Conservation (phyloP, 2,113 vertebrate species). For the Rhea pennata region DNA sequence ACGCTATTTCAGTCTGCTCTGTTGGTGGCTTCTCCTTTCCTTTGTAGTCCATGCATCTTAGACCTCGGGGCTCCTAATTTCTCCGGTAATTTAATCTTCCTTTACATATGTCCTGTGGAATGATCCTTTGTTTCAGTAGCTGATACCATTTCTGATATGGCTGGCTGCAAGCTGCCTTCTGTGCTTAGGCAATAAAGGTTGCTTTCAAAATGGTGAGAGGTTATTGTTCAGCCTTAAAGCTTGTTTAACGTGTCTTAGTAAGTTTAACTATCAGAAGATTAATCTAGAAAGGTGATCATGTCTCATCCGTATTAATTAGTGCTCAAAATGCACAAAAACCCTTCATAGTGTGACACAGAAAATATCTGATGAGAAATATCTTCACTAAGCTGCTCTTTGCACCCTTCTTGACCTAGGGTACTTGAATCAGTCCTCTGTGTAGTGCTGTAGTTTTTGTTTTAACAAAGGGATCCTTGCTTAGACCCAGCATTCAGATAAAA, state of each 20-base stretch:
- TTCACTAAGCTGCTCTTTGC: not conserved
- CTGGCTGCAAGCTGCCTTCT: not conserved
- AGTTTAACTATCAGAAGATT: not conserved
- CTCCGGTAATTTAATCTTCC: not conserved
- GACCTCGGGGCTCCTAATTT: too few relatives aligned
- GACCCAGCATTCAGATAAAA: not conserved
- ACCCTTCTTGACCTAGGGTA: not conserved
- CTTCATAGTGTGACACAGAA: not conserved
- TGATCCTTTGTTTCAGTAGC: not conserved
- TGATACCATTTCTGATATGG: not conserved
- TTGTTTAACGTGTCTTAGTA: not conserved
- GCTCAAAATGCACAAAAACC: not conserved
- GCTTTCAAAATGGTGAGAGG: not conserved
- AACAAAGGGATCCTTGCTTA: not conserved
- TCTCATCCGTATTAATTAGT: not conserved
- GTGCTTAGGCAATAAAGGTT: not conserved
- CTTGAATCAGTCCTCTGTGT: not conserved
- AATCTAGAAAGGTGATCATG: not conserved
- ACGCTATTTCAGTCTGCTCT: not conserved
- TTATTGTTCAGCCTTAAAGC: not conserved
- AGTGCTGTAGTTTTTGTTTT: not conserved
- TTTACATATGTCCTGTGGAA: not conserved
- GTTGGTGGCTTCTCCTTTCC: not conserved
- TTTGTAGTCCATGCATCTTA: not conserved
- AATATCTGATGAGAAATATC: not conserved